Conservation (phyloP, 37 sponge, comb jelly and placozoan genomes). For the Amphimedon queenslandica region DNA sequence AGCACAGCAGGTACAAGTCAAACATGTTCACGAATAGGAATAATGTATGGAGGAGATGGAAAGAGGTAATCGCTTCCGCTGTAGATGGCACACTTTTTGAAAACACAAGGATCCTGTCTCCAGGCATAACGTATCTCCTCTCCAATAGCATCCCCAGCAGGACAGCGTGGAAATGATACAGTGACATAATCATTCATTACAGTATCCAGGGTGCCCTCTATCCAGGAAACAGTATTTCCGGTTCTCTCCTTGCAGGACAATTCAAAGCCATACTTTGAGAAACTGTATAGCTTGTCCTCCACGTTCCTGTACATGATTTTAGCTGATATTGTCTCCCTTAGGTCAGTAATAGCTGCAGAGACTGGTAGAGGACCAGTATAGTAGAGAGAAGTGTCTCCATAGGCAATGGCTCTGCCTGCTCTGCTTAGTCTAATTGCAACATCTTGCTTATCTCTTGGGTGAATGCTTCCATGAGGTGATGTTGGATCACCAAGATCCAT, state of each 20-base stretch:
- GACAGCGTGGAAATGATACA: slow-evolving; percentile 2
- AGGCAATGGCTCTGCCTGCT: slow-evolving; percentile 40
- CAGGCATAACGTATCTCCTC: slow-evolving; percentile 18
- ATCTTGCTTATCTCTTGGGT: slow-evolving; percentile 64
- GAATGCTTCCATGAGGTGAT: slow-evolving; percentile 64
- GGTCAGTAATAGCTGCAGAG: neutral
- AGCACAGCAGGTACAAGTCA: too few species aligned
- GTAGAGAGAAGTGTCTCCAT: slow-evolving; percentile 17
- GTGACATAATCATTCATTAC: neutral
- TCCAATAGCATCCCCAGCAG: neutral
- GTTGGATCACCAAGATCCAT: slow-evolving; percentile 76
- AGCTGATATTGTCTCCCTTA: neutral
- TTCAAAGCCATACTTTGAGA: slow-evolving; percentile 5
- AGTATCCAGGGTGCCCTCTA: neutral
- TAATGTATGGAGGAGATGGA: slow-evolving; percentile 15
- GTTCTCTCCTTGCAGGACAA: neutral
- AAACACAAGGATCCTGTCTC: slow-evolving; percentile 17
- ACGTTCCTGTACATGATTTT: neutral
- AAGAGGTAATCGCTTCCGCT: slow-evolving; percentile 18
- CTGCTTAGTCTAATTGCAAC: slow-evolving; percentile 40
- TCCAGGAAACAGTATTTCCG: neutral
- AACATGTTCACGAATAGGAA: too few species aligned
- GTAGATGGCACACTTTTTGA: slow-evolving; percentile 23
- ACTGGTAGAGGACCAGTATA: slow-evolving; percentile 36
- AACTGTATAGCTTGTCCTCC: neutral